Conservation (phyloP, 2,113 vertebrate species). For the Melanerpes aurifrons region DNA sequence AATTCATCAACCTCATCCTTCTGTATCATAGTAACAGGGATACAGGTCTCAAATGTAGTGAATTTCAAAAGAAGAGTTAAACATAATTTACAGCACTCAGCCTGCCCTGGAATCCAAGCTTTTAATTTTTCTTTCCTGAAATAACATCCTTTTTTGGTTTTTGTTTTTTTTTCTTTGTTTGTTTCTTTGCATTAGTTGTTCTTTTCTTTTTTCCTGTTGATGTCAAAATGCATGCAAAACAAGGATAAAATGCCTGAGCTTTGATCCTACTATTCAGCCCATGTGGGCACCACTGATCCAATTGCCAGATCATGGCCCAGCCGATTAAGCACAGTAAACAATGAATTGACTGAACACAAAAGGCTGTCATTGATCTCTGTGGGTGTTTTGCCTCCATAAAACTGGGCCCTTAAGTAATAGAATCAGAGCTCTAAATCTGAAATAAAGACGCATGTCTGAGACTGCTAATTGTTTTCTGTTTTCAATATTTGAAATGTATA, state of each 20-base stretch:
- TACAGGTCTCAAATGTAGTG: background rate
- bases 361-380: conserved; percentile 38
- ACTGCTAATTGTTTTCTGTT: conserved; percentile 15
- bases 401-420: background rate
- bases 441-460: background rate
- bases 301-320: background rate
- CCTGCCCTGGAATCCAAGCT: background rate
- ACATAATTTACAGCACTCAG: background rate
- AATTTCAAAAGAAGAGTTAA: conserved; percentile 3
- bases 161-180: no score
- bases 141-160: background rate
- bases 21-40: background rate
- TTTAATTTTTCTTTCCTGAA: background rate
- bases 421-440: background rate
- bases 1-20: background rate
- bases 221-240: background rate
- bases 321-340: background rate
- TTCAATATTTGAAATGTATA: background rate
- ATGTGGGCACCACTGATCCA: background rate
- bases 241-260: background rate
- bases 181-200: no score
- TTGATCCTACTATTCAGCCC: background rate
- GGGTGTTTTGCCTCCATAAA: conserved; percentile 51
- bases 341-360: conserved; percentile 22
- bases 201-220: background rate